Percentiles rank a stretch among this genome's conserved stretches.
These are phyloP conservation scores for Balaeniceps rex DNA, from an alignment of 2,113 vertebrate genomes.

Conservation along the genomic window DNA sequence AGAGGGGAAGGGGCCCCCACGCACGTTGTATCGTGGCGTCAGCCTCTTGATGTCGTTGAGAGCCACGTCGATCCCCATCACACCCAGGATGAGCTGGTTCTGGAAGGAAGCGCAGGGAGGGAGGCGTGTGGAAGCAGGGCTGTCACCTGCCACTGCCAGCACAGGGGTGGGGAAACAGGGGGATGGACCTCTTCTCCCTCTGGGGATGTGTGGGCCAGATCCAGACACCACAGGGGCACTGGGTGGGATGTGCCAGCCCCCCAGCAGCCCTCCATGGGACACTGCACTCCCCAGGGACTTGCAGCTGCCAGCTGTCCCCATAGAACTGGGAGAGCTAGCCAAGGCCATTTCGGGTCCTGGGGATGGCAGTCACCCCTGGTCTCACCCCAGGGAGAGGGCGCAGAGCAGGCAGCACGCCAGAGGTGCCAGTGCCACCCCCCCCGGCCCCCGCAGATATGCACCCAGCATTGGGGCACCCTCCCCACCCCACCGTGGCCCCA, in stretches of 20 bases:
- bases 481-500: not conserved
- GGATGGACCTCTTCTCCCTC: not conserved
- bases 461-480: not conserved
- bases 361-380: not conserved
- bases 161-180: accelerated
- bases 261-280: not conserved
- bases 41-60: slow-evolving; percentile 95
- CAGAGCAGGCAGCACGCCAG: not conserved
- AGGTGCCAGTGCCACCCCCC: not conserved
- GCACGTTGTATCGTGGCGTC: slow-evolving; percentile 92
- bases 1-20: not conserved
- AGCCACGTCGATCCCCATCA: slow-evolving; percentile 96
- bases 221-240: not conserved
- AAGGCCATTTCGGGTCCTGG: not conserved
- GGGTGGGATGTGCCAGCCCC: not conserved
- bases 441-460: accelerated
- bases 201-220: accelerated
- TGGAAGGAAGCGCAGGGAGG: slow-evolving; percentile 54
- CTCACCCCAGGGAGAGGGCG: not conserved
- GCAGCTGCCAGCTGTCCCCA: not conserved
- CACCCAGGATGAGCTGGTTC: slow-evolving; percentile 97
- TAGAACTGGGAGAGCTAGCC: accelerated
- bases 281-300: not conserved
- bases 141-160: not conserved
- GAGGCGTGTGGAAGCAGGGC: not conserved